Conservation (phyloP, 2,113 vertebrate species). For the Elanoides forficatus region DNA sequence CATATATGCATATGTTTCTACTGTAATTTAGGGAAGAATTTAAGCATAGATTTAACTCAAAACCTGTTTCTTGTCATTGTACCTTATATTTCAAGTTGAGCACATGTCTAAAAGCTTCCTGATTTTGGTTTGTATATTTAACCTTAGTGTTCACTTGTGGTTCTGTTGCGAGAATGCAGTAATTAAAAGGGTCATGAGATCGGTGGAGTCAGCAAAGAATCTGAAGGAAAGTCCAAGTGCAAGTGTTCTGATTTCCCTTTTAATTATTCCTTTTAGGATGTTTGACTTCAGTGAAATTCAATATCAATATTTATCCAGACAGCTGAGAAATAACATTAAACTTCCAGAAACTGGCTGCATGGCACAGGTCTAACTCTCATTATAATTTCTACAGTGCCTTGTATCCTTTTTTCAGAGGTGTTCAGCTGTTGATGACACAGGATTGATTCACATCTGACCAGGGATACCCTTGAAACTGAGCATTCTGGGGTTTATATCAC, state of each 20-base stretch:
- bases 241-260: not conserved
- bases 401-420: not conserved
- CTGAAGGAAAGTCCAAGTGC: not conserved
- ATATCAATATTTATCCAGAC: not conserved
- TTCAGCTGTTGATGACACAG: not conserved
- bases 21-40: not conserved
- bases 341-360: not conserved
- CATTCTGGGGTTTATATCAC: not conserved
- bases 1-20: not conserved
- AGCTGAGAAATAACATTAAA: not conserved
- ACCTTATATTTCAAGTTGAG: not conserved
- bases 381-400: not conserved
- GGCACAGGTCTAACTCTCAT: not conserved
- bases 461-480: not conserved
- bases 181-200: not conserved
- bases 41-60: not conserved
- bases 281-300: not conserved
- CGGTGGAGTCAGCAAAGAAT: not conserved
- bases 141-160: not conserved
- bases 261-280: not conserved
- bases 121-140: not conserved
- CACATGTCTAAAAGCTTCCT: not conserved
- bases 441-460: not conserved
- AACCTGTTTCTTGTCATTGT: not conserved
- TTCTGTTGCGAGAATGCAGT: not conserved